phyloP scores from a whole-genome alignment of 2,888 invertebrate species.

The Drosophila neonasuta region DNA sequence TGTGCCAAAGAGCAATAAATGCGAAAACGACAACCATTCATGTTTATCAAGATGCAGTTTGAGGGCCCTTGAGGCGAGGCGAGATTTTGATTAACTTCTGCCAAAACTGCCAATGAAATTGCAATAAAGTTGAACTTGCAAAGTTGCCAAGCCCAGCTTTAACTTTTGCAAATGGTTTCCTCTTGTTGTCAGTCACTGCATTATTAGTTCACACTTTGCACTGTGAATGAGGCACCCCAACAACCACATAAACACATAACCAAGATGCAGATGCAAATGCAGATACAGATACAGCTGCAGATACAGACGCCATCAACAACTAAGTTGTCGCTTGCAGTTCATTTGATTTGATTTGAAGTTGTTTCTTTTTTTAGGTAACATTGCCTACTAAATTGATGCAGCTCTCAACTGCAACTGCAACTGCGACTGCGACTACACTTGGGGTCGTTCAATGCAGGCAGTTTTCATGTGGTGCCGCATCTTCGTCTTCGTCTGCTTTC shows the following conservation, averaged over 20 bases:
- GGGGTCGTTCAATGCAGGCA: constrained; percentile 23
- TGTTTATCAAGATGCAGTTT: too few species aligned
- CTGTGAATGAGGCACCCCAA: not conserved
- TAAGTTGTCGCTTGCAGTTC: constrained; percentile 68
- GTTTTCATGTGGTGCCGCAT: constrained; percentile 19
- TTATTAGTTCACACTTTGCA: constrained; percentile 42
- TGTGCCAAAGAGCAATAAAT: constrained; percentile 57
- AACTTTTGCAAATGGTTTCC: constrained; percentile 1
- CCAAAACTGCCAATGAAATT: constrained; percentile 66
- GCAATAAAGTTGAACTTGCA: constrained; percentile 40
- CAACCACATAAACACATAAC: not conserved
- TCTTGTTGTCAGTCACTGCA: constrained; percentile 25
- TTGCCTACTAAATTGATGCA: constrained; percentile 50
- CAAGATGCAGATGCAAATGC: constrained; percentile 7
- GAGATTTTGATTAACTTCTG: constrained; percentile 73
- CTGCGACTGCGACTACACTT: not conserved
- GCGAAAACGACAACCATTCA: too few species aligned
- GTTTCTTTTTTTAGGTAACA: constrained; percentile 32
- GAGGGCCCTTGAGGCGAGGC: too few species aligned
- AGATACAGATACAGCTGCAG: constrained; percentile 26
- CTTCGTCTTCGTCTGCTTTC: constrained; percentile 21
- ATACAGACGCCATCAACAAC: constrained; percentile 57
- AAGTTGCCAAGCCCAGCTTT: too few species aligned
- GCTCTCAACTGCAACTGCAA: constrained; percentile 9
- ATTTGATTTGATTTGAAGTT: constrained; percentile 49